Evolutionary conservation across 2,888 invertebrate genomes (phyloP), one percentile per base, ranked within the genome.

Genomic region (Nephrotoma guestfalica): DNA sequence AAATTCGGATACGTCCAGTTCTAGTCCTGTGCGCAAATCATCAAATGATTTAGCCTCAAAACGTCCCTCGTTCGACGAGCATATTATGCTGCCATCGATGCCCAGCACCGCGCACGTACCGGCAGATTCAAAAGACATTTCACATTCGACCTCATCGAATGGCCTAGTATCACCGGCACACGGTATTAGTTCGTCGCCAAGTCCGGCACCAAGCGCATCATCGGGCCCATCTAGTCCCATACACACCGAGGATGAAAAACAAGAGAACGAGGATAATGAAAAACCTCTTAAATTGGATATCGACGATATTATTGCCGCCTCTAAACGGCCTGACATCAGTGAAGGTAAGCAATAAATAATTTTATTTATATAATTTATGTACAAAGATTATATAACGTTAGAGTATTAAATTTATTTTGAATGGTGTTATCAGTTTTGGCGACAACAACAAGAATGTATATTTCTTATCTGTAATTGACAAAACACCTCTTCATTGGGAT

Each of bases 251-350:
- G 92, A 92, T 87, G 92, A 92, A 87, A 93, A 93, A 88, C 93
- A 93, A 89, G 93, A 93, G 88, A 92, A 93, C 86, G 93, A 93
- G 89, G 91, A 92, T 87, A 93, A 93, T 87, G 93, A 93, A 90
- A 93, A 93, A 89, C 91, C 91, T 15, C 89, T 47, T 51, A 86
- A 86, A 86, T 47, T 86, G 11, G 86, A 51, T 86, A 47, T 40
- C 13, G 86, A 90, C 88, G 90, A 89, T 89, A 91, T 90, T 88
- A 83, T 40, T 40, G 5, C 13, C 15, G 71, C 9, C 7, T 18
- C 30, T 9, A 71, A 71, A 71, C 71, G 71, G 11, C 71, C 71
- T 4, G 71, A 71, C n/a, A 85, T 41, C 41, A 85, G 41, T 41
- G 84, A 41, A 85, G 42, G 42, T 42, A 85, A 42, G 41, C 84